Conservation (phyloP, 2,113 vertebrate genomes). For the Hemichromis elongatus region DNA sequence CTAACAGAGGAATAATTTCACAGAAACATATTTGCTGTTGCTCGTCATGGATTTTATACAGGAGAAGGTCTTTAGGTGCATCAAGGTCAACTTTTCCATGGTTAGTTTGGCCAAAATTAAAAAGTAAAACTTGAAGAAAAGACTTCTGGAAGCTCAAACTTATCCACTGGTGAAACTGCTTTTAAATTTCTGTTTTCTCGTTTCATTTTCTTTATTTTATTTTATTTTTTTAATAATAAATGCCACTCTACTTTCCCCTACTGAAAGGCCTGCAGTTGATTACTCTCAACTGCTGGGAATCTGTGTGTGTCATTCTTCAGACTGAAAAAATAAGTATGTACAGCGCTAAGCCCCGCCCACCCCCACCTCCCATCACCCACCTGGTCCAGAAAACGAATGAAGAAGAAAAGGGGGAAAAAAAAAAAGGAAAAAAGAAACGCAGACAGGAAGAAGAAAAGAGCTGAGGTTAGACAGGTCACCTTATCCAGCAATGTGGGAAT, state of each 20-base stretch:
- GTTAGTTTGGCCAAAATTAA: not conserved
- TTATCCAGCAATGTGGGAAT: conserved; percentile 61
- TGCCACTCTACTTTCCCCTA: conserved; percentile 9
- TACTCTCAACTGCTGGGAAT: not conserved
- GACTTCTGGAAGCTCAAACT: conserved; percentile 46
- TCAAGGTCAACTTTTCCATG: not conserved
- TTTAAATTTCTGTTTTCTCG: not conserved
- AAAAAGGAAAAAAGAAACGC: not conserved
- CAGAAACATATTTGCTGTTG: conserved; percentile 14
- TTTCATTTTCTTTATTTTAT: not conserved
- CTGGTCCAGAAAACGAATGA: conserved; percentile 22
- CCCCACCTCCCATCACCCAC: not conserved
- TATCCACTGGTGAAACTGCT: conserved; percentile 51
- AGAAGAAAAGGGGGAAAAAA: not conserved
- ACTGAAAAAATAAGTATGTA: conserved; percentile 76
- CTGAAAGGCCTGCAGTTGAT: conserved; percentile 26
- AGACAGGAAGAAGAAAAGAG: conserved; percentile 35
- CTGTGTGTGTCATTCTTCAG: conserved; percentile 30
- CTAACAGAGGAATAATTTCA: conserved; percentile 19
- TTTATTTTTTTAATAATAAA: conserved; percentile 22
- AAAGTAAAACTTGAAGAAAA: not conserved
- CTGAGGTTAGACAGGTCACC: conserved; percentile 61
- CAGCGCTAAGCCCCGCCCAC: conserved; percentile 57
- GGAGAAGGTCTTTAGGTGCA: not conserved
- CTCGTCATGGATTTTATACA: not conserved